A percentile compares a stretch with the other conserved stretches of the same genome.
These are phyloP conservation scores for Germaria angustata DNA, from an alignment of 2,888 invertebrate species.

Conservation along the genomic window DNA sequence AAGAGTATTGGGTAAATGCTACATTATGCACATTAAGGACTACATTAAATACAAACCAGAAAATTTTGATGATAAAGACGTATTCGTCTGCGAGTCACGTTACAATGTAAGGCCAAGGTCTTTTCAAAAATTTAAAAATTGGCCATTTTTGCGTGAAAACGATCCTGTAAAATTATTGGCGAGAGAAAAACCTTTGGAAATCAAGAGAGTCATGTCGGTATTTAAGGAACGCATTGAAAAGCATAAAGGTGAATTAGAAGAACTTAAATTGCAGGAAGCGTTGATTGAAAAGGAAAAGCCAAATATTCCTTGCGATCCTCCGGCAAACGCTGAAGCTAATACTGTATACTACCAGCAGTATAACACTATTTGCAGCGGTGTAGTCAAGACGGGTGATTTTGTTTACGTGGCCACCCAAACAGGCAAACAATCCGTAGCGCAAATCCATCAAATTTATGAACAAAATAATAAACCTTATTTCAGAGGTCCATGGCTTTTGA, in stretches of 20 bases:
- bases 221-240: constrained; percentile 95
- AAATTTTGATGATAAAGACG: constrained; percentile 93
- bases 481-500: constrained; percentile 95
- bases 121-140: constrained; percentile 96
- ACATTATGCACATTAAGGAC: constrained; percentile 96
- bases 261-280: constrained; percentile 90
- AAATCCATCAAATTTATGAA: constrained; percentile 97
- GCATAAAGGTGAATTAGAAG: constrained; percentile 93
- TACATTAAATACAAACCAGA: constrained; percentile 94
- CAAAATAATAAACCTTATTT: constrained; percentile 95
- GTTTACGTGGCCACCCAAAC: constrained; percentile 96
- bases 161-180: constrained; percentile 84
- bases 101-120: constrained; percentile 92
- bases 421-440: constrained; percentile 93
- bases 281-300: constrained; percentile 92
- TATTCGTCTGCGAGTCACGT: constrained; percentile 97
- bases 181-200: constrained; percentile 88
- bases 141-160: constrained; percentile 83
- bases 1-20: constrained; percentile 93
- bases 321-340: constrained; percentile 86
- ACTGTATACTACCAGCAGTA: constrained; percentile 96
- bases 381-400: constrained; percentile 94
- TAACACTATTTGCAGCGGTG: constrained; percentile 90
- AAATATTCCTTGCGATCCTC: constrained; percentile 87
- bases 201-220: constrained; percentile 93